Percentiles rank a stretch among this genome's conserved stretches.
Conservation (phyloP, 2,888 invertebrate genomes). For the Tenthredo scrophulariae region DNA sequence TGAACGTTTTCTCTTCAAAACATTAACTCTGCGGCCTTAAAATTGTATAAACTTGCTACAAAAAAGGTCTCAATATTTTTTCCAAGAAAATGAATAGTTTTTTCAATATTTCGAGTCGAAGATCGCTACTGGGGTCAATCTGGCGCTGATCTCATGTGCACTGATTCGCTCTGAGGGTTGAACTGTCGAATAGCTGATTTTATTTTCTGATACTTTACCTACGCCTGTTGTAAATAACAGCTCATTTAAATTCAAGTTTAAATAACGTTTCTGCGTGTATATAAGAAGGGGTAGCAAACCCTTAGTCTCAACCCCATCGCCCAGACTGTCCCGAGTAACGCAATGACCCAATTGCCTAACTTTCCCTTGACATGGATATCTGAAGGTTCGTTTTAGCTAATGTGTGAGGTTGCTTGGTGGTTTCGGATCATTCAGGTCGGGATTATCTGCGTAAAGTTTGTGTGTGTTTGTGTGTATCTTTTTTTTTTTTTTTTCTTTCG, state of each 20-base stretch:
- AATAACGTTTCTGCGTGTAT: background rate
- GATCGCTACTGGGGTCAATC: no score
- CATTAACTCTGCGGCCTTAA: no score
- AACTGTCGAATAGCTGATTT: background rate
- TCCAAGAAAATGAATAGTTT: no score
- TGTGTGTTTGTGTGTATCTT: background rate
- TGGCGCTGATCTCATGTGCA: no score
- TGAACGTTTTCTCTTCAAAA: no score
- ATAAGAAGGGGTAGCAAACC: background rate
- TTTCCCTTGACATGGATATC: constrained; percentile 18
- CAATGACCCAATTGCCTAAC: constrained; percentile 41
- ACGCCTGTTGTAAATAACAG: background rate
- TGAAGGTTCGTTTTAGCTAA: background rate
- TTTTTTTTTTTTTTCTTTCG: background rate
- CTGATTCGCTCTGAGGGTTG: background rate
- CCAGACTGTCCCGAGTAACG: constrained; percentile 27
- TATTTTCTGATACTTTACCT: background rate
- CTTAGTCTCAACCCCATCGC: background rate
- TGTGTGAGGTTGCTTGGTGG: constrained; percentile 4
- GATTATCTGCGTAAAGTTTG: background rate
- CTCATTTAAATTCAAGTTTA: constrained; percentile 13
- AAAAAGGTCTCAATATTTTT: no score
- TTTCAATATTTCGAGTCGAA: no score
- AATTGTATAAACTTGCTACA: no score
- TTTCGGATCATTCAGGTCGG: background rate